Base-by-base conservation (phyloP, 2,888 invertebrate species). In the Acrocyrtus sp. region DNA sequence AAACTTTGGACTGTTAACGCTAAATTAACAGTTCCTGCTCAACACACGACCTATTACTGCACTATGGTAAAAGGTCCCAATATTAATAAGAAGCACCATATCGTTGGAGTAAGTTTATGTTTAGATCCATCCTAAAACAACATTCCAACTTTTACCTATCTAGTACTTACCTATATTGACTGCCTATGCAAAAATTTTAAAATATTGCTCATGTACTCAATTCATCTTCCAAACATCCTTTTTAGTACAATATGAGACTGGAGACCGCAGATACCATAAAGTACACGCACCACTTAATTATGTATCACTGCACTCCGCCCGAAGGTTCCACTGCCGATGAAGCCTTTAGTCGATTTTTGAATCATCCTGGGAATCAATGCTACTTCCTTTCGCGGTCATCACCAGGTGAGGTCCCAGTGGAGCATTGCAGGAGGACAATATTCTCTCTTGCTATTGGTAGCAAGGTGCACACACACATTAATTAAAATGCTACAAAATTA, bases 301-400 rank as follows among this genome's bases (percentile, higher is more conserved):
- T 68, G 2, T 63, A 62, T 29, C 39, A 26, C 1, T 74, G 74
- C 48, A 45, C 10, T 39, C 53, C 68, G 0, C 68, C 68, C 5
- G 10, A 1, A 0, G 12, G 22, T 3, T 6, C 22, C 6, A 51
- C 26, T n/a, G n/a, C 45, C 2, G 6, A 3, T 1, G 2, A 27
- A 12, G n/a, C 61, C 15, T 68, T 61, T n/a, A 27, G 24, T 5
- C 3, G 39, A 8, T 47, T 17, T 21, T n/a, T 54, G 3, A 24
- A 39, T 21, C 12, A 6, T 1, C 43, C 39, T 8, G 53, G 29
- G 12, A 10, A 68, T 26, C 3, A 8, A 12, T 68, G 68, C 43
- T 61, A 53, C 17, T 41, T 29, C 19, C 39, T 60, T n/a, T n/a
- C n/a, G 0, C 2, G 3, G 5, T 24, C 0, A 4, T 54, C 60